Evolutionary conservation across 2,797 vertebrate species (phyloP), one percentile per base, ranked within the genome.

Genomic region (Rallus crepitans): DNA sequence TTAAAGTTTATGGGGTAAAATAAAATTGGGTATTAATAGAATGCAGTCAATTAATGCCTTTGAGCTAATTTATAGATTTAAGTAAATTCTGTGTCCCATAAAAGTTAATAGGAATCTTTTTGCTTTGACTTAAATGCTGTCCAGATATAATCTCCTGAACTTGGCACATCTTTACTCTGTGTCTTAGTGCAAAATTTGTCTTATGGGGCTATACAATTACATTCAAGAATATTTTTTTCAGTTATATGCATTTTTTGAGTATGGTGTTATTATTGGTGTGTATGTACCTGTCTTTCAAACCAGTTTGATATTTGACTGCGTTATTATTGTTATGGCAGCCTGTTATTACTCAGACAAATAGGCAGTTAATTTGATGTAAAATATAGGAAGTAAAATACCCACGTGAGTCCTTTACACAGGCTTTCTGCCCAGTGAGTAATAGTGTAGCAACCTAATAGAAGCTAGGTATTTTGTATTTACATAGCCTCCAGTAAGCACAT

Each of bases 391-490:
- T 15, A 72, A 94, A 94, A 93, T 61, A 75, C 69, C 61, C 35
- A 61, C 21, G 31, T 6, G 31, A 64, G 33, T 75, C 63, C 28
- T 88, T 71, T 86, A 28, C 40, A 4, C 1, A 23, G 72, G 33
- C 61, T 83, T 88, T 85, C 40, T 93, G 59, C 72, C 48, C 63
- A 11, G 61, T 21, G 68, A 87, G 71, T 93, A 92, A 82, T 87
- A 88, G 8, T 40, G 4, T 35, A 83, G 90, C 53, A 94, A 86
- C 84, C 65, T 68, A 37, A 28, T 8, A 75, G 66, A 76, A 94
- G 53, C 89, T 27, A n/a, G 61, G 66, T 61, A 19, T 83, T 95
- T 94, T 94, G 61, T 72, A 94, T 93, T 75, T 88, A 75, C 95
- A 94, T 39, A 25, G 19, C 28, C 53, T 69, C 23, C 20, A 55